Evolutionary conservation across 64 coral and sea anemone genomes (phyloP).

Genomic region (Stichodactyla helianthus): DNA sequence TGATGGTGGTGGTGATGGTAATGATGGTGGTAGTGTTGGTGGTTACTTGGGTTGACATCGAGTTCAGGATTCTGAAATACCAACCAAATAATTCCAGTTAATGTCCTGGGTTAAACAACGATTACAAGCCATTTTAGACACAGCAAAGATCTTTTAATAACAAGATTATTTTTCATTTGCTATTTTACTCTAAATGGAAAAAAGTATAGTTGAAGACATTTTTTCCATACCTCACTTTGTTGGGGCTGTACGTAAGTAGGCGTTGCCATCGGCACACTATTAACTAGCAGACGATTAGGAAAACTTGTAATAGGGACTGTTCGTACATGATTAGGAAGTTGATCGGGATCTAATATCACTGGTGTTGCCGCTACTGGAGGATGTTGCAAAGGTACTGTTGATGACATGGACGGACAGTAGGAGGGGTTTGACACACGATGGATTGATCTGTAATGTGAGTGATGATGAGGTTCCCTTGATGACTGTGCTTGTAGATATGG

Average conservation of each 20-base stretch:
- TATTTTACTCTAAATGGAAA: too few relatives aligned
- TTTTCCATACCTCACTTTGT: constrained; percentile 20
- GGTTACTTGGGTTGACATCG: constrained; percentile 1
- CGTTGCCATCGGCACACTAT: constrained; percentile 76
- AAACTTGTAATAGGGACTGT: constrained; percentile 82
- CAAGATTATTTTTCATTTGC: not conserved
- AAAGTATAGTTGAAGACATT: too few relatives aligned
- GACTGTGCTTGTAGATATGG: constrained; percentile 61
- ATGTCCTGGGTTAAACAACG: not conserved
- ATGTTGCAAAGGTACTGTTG: constrained; percentile 67
- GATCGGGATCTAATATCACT: constrained; percentile 81
- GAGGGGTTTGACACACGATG: constrained; percentile 47
- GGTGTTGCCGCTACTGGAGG: constrained; percentile 62
- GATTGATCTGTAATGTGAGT: constrained; percentile 55
- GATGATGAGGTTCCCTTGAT: constrained; percentile 47
- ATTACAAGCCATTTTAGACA: not conserved
- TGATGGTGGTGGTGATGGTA: constrained; percentile 95
- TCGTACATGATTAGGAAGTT: constrained; percentile 71
- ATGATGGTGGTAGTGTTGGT: constrained; percentile 81
- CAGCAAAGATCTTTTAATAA: not conserved
- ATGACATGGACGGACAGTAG: constrained; percentile 66
- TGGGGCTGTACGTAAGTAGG: constrained; percentile 88
- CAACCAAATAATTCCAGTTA: not conserved
- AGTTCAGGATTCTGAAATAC: constrained; percentile 8
- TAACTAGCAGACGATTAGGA: constrained; percentile 75